Conservation (phyloP, 2,797 vertebrate species). For the Linurgus olivaceus region DNA sequence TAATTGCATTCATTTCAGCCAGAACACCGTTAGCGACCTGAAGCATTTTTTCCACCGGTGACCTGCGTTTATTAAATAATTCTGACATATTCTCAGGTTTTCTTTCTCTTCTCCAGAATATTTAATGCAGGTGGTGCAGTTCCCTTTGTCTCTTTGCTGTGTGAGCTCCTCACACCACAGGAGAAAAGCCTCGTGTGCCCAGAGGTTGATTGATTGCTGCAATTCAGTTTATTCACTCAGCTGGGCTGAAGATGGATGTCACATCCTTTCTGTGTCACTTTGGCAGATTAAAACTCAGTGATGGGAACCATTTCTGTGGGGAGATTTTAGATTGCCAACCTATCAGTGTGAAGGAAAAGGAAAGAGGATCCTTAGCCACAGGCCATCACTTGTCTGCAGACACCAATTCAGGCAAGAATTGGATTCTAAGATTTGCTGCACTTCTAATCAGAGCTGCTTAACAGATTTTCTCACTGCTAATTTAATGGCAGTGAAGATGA, state of each 20-base stretch:
- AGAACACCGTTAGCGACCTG: rapidly evolving
- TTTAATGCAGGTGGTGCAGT: rapidly evolving
- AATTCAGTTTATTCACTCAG: not conserved
- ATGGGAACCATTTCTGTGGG: not conserved
- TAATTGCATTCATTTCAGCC: rapidly evolving
- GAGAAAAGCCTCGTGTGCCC: not conserved
- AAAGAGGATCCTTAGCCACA: not conserved
- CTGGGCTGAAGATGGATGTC: not conserved
- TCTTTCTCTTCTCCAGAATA: not conserved
- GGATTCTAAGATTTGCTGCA: not conserved
- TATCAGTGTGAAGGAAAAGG: not conserved
- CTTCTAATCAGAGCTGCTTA: not conserved
- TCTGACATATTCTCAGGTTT: rapidly evolving
- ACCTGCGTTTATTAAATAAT: not conserved
- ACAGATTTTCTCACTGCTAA: not conserved
- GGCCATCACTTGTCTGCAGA: not conserved
- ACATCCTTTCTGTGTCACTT: not conserved
- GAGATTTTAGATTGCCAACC: not conserved
- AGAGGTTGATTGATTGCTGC: not conserved
- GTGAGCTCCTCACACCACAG: not conserved
- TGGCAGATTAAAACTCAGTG: not conserved
- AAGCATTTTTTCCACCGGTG: rapidly evolving
- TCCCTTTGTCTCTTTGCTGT: not conserved
- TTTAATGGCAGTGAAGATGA: not conserved
- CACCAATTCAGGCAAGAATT: not conserved